These are phyloP conservation scores for Melanostoma mellinum DNA, from an alignment of 2,888 invertebrate species.

Conservation along the genomic window DNA sequence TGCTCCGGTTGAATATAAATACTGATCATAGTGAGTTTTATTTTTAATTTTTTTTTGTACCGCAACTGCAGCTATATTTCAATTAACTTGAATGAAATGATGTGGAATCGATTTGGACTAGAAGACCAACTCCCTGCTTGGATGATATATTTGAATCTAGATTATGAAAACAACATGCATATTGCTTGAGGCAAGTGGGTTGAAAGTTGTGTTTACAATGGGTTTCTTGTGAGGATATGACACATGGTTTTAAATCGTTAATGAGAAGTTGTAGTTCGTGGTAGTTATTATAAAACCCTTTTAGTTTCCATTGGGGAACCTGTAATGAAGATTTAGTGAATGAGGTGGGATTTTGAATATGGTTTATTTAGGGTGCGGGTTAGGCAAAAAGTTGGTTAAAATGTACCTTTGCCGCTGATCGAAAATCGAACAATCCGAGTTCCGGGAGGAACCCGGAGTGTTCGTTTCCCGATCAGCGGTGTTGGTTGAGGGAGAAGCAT, in stretches of 20 bases:
- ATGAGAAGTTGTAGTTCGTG: too few relatives aligned
- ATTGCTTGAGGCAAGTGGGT: background rate
- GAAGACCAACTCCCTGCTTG: conserved; percentile 13
- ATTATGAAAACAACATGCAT: background rate
- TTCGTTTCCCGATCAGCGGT: conserved; percentile 2
- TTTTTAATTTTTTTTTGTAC: background rate
- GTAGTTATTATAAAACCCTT: too few relatives aligned
- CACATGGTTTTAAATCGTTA: too few relatives aligned
- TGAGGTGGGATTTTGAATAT: too few relatives aligned
- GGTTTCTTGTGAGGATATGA: conserved; percentile 4
- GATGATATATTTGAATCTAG: too few relatives aligned
- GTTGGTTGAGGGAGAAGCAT: background rate
- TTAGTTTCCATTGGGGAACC: too few relatives aligned
- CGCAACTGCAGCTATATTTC: background rate
- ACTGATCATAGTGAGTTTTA: conserved; percentile 3
- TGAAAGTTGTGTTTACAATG: background rate
- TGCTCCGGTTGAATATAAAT: conserved; percentile 4
- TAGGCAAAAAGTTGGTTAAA: too few relatives aligned
- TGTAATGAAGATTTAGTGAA: too few relatives aligned
- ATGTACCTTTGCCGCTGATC: background rate
- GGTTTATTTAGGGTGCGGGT: too few relatives aligned
- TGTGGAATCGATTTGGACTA: conserved; percentile 34
- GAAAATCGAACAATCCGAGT: background rate
- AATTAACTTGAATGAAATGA: conserved; percentile 7
- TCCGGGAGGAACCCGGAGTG: conserved; percentile 1